Base-by-base conservation (phyloP, 2,113 vertebrate genomes). In the Chaetura pelagica region DNA sequence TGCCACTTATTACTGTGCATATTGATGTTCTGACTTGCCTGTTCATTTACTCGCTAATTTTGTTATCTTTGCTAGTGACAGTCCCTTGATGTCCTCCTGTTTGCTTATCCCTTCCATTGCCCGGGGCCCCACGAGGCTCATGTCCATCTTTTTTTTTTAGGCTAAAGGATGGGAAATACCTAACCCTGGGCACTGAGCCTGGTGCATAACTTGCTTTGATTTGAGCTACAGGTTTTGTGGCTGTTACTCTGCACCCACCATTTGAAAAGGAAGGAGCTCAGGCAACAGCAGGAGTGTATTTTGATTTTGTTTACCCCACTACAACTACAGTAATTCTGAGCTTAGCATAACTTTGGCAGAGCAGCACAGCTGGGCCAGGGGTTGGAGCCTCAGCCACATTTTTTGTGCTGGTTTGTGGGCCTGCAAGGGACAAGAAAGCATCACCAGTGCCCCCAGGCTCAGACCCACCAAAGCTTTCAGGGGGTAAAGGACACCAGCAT, bases 331-430 rank as follows among this genome's bases (percentile, higher is more conserved):
- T 29, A 63, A 73, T 32, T 22, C 42, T 21, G 35, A 57, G 17
- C 8, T 73, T 6, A n/a, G 67, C 15, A 7, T 12, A 44, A 32
- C 29, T 40, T 17, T 10, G 32, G 26, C 40, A 42, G 58, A 73
- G 52, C 66, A 67, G 26, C 11, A 10, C 15, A 19, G 44, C 29
- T 59, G 44, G 44, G n/a, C 22, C 29, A 35, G 29, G 42, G 4
- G 6, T 54, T 32, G 58, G 38, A 48, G 52, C 40, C n/a, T 86
- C 48, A 62, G 34, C 24, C 27, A 67, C 7, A 2, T 34, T 44
- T 66, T 66, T 62, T 5, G 1, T 20, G 11, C 0, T 4, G 71
- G 15, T 15, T 59, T 2, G 0, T 8, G 21, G 32, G 13, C 32
- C 51, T 64, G 32, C 51, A 75, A 48, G 20, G 54, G 44, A 75